Conservation (phyloP, 2,113 vertebrate genomes). For the Falco punctatus region DNA sequence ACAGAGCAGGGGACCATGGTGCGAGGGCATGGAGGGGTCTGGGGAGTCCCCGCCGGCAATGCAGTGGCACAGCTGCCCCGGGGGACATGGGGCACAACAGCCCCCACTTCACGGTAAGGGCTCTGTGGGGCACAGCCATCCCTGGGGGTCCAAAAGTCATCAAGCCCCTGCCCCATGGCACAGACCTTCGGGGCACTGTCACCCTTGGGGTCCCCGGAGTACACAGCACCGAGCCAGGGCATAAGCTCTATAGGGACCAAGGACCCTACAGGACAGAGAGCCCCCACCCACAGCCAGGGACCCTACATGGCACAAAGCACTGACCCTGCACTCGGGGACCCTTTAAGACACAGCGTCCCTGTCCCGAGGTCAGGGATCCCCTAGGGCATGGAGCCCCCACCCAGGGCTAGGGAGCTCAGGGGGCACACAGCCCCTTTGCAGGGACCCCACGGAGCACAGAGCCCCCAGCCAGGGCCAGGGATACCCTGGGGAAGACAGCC, state of each 20-base stretch:
- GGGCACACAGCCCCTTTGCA: neutral
- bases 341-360: neutral
- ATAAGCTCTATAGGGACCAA: neutral
- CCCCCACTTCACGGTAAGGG: neutral
- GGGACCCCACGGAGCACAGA: neutral
- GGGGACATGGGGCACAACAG: neutral
- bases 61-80: rapidly evolving
- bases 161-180: neutral
- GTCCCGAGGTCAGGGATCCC: neutral
- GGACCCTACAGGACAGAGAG: neutral
- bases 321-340: neutral
- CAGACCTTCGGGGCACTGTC: neutral
- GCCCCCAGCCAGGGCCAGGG: too few relatives aligned
- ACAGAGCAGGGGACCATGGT: slow-evolving; percentile 31
- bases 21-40: rapidly evolving
- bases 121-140: neutral
- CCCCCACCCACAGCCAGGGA: neutral
- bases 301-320: neutral
- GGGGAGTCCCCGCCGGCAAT: rapidly evolving
- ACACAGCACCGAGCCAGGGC: neutral
- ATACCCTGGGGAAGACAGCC: neutral
- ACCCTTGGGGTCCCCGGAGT: neutral
- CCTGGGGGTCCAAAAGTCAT: neutral
- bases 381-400: neutral
- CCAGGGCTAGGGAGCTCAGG: neutral